These are phyloP conservation scores for Labia minor DNA, from an alignment of 2,888 invertebrate species.

Conservation along the genomic window DNA sequence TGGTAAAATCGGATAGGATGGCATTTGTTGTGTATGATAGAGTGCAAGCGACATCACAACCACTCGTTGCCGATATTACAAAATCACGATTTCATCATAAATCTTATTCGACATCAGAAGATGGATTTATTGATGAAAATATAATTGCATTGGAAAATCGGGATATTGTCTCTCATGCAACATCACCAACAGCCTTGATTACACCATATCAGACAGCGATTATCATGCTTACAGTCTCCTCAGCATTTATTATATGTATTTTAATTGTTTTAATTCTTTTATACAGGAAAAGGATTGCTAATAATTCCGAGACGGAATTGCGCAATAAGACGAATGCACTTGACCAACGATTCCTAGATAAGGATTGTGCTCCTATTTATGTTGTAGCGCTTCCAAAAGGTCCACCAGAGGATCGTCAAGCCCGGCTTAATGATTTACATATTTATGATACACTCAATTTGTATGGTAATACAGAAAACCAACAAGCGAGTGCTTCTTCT, in stretches of 20 bases:
- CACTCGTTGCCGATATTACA: constrained; percentile 49
- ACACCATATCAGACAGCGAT: constrained; percentile 66
- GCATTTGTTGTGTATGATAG: constrained; percentile 33
- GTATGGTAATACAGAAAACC: neutral
- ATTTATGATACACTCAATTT: neutral
- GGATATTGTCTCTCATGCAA: constrained; percentile 56
- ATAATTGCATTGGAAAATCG: constrained; percentile 50
- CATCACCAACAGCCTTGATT: constrained; percentile 45
- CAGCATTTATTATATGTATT: constrained; percentile 68
- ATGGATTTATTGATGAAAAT: constrained; percentile 33
- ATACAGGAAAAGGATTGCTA: constrained; percentile 47
- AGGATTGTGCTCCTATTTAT: constrained; percentile 20
- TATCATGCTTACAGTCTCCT: constrained; percentile 64
- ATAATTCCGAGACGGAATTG: neutral
- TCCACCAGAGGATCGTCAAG: neutral
- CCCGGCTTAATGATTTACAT: neutral
- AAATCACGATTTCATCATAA: constrained; percentile 52
- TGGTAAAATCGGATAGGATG: constrained; percentile 48
- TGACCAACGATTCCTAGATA: constrained; percentile 19
- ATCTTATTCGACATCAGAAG: constrained; percentile 34
- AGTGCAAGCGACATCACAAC: constrained; percentile 17
- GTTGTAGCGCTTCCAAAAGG: constrained; percentile 23
- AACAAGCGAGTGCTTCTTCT: neutral
- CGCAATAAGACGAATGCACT: constrained; percentile 20
- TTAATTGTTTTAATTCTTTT: constrained; percentile 63